Evolutionary conservation across 2,888 invertebrate species (phyloP), one percentile per base, ranked within the genome.

Genomic region (Lycia hirtaria): DNA sequence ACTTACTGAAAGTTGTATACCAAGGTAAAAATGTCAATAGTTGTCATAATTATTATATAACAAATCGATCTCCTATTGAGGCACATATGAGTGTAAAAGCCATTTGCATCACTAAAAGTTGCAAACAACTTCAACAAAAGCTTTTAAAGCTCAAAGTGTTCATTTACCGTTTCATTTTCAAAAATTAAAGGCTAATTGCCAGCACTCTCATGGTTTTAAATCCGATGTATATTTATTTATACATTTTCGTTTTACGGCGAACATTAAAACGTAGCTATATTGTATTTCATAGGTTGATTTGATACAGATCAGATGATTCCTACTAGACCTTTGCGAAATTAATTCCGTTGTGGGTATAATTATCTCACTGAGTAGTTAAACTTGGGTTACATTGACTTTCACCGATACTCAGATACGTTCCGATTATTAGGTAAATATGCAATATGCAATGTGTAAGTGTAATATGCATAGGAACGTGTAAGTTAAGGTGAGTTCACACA

Each of bases 281-380:
- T 50, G 22, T 12, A 17, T 48, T 22, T 6, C 1, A n/a, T 56
- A 19, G 37, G 51, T 44, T 49, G 37, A 55, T 53, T 63, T 62
- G 22, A 43, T 54, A 67, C 45, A 52, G 63, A 38, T 57, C 28
- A 38, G 37, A 24, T 38, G 32, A 62, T 55, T 58, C 63, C 53
- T 60, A 52, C 54, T 35, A 50, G 40, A 51, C 45, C 51, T 66
- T 61, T 60, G 49, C 56, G 35, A 57, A 71, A 66, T 58, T 68
- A 63, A 65, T 59, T 66, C 53, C 57, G 22, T 56, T 51, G 41
- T 65, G 60, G 49, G 62, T 63, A 61, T 60, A 58, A 69, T 49
- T 44, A 65, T 38, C 43, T 33, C 38, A 40, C 37, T 38, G 50
- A 64, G 64, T 63, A 60, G 63, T 58, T 54, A 62, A 56, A 63